phyloP scores from a whole-genome alignment of 2,888 invertebrate species.

The Acleris emargana region DNA sequence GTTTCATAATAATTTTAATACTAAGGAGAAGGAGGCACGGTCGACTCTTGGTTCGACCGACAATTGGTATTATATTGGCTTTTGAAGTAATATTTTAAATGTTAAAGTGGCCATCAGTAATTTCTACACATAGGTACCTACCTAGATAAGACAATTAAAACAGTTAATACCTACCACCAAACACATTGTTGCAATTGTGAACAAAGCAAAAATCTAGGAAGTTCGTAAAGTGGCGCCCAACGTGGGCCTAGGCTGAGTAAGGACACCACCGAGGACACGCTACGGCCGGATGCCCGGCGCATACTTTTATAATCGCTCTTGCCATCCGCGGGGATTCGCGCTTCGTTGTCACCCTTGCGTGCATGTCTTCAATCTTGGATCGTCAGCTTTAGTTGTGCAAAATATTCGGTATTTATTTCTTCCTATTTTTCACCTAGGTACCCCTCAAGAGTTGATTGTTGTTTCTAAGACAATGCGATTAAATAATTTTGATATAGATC shows the following conservation, averaged over 20 bases:
- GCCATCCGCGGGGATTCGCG: conserved; percentile 56
- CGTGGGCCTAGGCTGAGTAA: conserved; percentile 18
- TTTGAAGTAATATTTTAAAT: no score
- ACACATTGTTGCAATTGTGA: no score
- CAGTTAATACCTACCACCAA: no score
- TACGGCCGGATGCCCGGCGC: conserved; percentile 59
- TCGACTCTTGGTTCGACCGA: background rate
- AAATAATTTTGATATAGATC: no score
- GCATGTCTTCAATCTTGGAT: conserved; percentile 62
- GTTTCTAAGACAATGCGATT: no score
- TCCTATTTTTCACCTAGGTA: conserved; percentile 47
- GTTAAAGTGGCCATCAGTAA: no score
- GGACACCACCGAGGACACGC: conserved; percentile 41
- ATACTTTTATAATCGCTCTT: conserved; percentile 71
- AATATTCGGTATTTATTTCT: conserved; percentile 65
- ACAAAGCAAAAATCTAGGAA: background rate
- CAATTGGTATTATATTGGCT: background rate
- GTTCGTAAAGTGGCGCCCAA: conserved; percentile 22
- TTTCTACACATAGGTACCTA: no score
- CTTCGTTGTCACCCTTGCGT: conserved; percentile 68
- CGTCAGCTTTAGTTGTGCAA: conserved; percentile 49
- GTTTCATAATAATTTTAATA: conserved; percentile 83
- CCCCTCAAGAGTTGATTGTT: no score
- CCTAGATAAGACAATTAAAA: no score
- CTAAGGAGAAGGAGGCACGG: conserved; percentile 38